Conservation (phyloP, 1,140 invertebrate species). For the Drosophila fuyamai region DNA sequence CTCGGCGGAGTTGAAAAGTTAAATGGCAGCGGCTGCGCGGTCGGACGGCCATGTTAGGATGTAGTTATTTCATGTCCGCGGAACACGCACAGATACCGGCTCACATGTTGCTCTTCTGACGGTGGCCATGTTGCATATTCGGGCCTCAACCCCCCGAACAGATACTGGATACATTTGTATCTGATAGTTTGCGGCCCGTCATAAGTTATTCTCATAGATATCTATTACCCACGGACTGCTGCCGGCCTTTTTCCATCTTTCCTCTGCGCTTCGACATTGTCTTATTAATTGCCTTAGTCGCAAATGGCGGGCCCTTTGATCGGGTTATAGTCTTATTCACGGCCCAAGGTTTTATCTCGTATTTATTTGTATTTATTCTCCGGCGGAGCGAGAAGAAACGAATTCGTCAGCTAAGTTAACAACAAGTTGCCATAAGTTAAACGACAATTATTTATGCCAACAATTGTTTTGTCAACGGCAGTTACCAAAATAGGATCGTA, state of each 20-base stretch:
- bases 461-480: conserved; percentile 66
- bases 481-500: conserved; percentile 7
- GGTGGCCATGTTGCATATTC: conserved; percentile 78
- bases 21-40: conserved; percentile 69
- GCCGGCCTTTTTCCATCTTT: conserved; percentile 13
- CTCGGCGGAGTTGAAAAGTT: conserved; percentile 76
- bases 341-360: conserved; percentile 58
- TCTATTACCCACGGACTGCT: conserved; percentile 31
- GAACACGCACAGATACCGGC: conserved; percentile 28
- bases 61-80: conserved; percentile 70
- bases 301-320: conserved; percentile 59
- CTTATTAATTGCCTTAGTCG: conserved; percentile 72
- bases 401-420: conserved; percentile 75
- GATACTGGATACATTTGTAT: conserved; percentile 47
- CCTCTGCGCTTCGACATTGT: conserved; percentile 49
- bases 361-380: conserved; percentile 63
- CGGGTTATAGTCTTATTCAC: conserved; percentile 50
- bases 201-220: conserved; percentile 74
- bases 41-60: conserved; percentile 70
- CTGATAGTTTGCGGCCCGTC: conserved; percentile 65
- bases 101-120: conserved; percentile 71
- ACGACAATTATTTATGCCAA: conserved; percentile 65
- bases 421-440: conserved; percentile 62
- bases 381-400: conserved; percentile 42
- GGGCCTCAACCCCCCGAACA: conserved; percentile 33